Evolutionary conservation across 2,797 vertebrate species (phyloP), one percentile per base, ranked within the genome.

Genomic region (Lerista edwardsae): DNA sequence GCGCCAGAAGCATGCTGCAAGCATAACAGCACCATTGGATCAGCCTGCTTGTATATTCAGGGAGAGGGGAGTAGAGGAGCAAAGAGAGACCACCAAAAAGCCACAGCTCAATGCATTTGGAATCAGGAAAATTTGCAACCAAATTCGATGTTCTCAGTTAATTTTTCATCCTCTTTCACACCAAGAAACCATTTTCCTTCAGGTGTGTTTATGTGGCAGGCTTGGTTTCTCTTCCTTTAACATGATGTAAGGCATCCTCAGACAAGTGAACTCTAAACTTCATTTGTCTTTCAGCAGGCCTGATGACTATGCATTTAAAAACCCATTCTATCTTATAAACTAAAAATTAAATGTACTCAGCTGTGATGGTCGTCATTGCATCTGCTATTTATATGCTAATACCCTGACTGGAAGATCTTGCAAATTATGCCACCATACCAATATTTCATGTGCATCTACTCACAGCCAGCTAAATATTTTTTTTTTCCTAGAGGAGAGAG

Each of bases 331-430:
- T 98, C 98, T 98, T 98, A 98, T 98, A 98, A 98, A 98, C 96
- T 97, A 98, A 99, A 98, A 99, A 98, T 99, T 98, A 98, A 98
- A 98, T 97, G 98, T 98, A 98, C 98, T 99, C 97, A 98, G 97
- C 98, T 99, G 98, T 98, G 98, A 98, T 98, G 97, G 97, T 96
- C 97, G 95, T 97, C 97, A 96, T 95, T 97, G 97, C 97, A 97
- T 97, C 98, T 97, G 98, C 98, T 99, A 99, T 99, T 98, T 99
- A 99, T 99, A 99, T 99, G 98, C 98, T 99, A 99, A 99, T 99
- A 97, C 97, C 95, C 97, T 97, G 96, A 94, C 95, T 96, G 96
- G 97, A 98, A 97, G 97, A 97, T 97, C 98, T 97, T 96, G 98
- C 98, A 98, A 98, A 99, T 98, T 97, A 98, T 98, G 97, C 97